Evolutionary conservation across 1,140 invertebrate species (phyloP), one percentile per base, ranked within the genome.

Genomic region (Diorhabda elongata): DNA sequence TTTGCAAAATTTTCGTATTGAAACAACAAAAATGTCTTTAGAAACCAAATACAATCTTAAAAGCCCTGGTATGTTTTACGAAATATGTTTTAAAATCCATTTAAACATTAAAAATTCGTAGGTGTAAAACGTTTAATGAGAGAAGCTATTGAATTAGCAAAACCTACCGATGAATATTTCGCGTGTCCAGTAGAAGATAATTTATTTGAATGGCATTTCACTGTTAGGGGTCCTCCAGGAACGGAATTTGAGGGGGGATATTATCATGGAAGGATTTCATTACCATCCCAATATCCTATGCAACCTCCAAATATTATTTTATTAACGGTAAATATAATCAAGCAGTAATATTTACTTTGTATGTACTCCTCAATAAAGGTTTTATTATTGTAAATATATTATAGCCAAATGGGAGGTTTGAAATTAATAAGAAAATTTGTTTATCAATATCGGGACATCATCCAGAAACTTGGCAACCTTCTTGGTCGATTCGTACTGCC

Each of bases 161-260:
- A 93, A 69, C 87, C 95, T 11, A 96, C 94, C 9, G 93, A 96
- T 77, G 92, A 97, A 80, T 98, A 96, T 81, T 91, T 85, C 83
- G 96, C 95, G 41, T 89, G 90, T 75, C 96, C 96, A 42, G 81
- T 98, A 11, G 95, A 98, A 81, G 95, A 98, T 77, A 98, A 98
- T 84, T 82, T 98, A 43, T 98, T 98, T 84, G 96, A 98, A 81
- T 98, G 97, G 97, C 97, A 98, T 83, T 98, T 98, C 81, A 98
- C 96, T 0, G 90, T 98, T 5, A 85, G 91, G 78, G 96, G 96
- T 8, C 94, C 95, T 43, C 86, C 87, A 45, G 92, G 91, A 3
- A 91, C 92, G 0, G 95, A 96, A 58, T 98, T 96, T 83, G 92
- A 94, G 74, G 91, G 89, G 68, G 95, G 95, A 47, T 84, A 96